Conservation (phyloP, 2,797 vertebrate genomes). For the Lepilemur septentrionalis region DNA sequence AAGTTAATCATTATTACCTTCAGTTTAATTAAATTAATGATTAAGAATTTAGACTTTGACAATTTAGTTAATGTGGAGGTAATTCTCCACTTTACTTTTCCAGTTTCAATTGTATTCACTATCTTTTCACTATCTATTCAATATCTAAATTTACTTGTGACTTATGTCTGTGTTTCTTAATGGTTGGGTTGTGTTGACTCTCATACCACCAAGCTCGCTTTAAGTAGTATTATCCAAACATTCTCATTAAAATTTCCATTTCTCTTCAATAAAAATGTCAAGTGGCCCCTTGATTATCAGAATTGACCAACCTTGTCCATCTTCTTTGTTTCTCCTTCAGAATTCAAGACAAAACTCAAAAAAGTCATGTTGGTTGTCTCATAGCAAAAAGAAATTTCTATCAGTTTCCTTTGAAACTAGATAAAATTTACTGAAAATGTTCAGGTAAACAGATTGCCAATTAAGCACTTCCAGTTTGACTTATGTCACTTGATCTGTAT, state of each 20-base stretch:
- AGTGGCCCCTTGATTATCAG: neutral
- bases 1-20: neutral
- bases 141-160: neutral
- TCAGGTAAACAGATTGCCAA: neutral
- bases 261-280: constrained; percentile 44
- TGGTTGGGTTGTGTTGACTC: neutral
- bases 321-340: neutral
- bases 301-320: neutral
- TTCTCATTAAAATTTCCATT: constrained; percentile 32
- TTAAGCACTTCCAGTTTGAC: neutral
- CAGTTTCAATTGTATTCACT: neutral
- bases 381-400: neutral
- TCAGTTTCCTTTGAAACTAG: neutral
- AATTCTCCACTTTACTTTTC: neutral
- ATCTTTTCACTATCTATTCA: neutral
- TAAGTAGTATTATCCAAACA: neutral
- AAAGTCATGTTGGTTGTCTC: neutral
- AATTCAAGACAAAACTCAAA: constrained; percentile 30
- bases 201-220: neutral
- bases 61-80: neutral
- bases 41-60: neutral
- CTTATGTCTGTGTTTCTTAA: neutral
- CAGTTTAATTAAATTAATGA: neutral
- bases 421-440: neutral
- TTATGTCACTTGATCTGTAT: neutral